Evolutionary conservation across 2,888 invertebrate genomes (phyloP).

Genomic region (Cantharis rufa): DNA sequence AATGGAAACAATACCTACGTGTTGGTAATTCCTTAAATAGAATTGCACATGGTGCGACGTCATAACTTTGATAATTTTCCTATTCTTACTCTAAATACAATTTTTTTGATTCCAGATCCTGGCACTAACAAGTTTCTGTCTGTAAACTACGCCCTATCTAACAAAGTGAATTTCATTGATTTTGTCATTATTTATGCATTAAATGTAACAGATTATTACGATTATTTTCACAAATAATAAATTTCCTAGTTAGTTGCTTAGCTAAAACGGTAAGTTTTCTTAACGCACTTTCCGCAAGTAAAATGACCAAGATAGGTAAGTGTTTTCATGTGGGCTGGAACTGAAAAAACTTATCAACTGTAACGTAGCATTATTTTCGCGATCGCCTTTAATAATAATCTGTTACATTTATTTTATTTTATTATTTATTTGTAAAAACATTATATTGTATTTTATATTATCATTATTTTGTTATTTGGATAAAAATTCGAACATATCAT

Average conservation of each 20-base stretch:
- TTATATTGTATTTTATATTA: background rate
- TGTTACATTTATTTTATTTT: background rate
- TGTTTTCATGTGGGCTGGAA: background rate
- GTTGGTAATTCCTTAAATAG: background rate
- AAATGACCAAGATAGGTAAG: background rate
- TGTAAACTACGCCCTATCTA: background rate
- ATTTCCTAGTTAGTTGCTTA: background rate
- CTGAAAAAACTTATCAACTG: background rate
- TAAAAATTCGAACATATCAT: background rate
- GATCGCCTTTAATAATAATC: background rate
- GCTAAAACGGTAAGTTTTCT: background rate
- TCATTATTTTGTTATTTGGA: background rate
- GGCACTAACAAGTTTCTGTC: background rate
- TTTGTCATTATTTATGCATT: background rate
- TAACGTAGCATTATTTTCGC: background rate
- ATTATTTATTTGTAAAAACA: background rate
- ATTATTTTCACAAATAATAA: background rate
- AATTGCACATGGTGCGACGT: background rate
- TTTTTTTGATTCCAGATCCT: background rate
- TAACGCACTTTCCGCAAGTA: background rate
- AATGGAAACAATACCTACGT: background rate
- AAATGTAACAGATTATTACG: background rate
- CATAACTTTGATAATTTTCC: background rate
- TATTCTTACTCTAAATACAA: no score
- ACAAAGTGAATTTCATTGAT: background rate